Evolutionary conservation across 2,797 vertebrate genomes (phyloP).

Genomic region (Arremon brunneinucha): DNA sequence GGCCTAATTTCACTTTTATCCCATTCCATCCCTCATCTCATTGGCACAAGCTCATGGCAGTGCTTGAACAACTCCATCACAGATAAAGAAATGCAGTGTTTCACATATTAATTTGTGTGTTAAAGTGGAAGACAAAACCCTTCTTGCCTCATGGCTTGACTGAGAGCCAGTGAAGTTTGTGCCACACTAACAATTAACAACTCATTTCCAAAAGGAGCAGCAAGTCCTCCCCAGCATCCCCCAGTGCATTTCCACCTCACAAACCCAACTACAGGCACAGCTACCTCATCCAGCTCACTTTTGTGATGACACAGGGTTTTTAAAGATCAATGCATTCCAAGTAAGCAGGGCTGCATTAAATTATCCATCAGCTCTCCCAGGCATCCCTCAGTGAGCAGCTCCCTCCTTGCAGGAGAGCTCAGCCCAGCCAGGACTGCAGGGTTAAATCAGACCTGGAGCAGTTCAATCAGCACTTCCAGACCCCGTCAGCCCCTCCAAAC

Average conservation of each 20-base stretch:
- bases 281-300: background rate
- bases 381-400: background rate
- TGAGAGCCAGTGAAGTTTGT: background rate
- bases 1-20: background rate
- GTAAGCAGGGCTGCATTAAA: background rate
- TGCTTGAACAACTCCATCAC: background rate
- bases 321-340: background rate
- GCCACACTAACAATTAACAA: accelerated
- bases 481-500: accelerated
- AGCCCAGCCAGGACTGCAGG: background rate
- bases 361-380: background rate
- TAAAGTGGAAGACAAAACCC: background rate
- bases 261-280: background rate
- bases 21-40: background rate
- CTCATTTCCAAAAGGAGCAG: background rate
- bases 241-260: background rate
- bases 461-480: background rate
- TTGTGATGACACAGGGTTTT: background rate
- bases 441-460: background rate
- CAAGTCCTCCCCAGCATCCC: background rate
- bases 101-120: background rate
- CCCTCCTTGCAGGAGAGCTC: background rate
- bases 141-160: background rate
- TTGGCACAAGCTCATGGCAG: background rate
- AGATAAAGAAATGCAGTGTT: accelerated